These are phyloP conservation scores for Macrostomum lignano DNA, from an alignment of 1,140 invertebrate species.

Conservation along the genomic window DNA sequence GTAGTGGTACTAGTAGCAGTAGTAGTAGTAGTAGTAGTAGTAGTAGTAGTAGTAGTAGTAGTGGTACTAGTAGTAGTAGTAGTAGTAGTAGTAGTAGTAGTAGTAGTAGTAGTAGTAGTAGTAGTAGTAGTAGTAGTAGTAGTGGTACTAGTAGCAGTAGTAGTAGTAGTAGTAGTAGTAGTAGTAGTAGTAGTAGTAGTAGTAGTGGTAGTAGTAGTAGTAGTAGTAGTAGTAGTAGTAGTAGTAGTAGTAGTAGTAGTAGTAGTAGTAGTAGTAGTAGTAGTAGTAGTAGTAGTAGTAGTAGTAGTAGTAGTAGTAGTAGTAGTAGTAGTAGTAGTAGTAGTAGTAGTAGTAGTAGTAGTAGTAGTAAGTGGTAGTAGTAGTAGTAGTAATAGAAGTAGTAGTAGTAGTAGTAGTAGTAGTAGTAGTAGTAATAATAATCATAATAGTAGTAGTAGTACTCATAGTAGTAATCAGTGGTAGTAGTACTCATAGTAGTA, in stretches of 20 bases:
- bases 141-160: conserved; percentile 9
- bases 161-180: conserved; percentile 9
- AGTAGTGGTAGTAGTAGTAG: conserved; percentile 9
- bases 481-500: no score
- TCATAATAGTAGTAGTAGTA: no score
- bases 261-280: conserved; percentile 10
- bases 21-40: no score
- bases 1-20: no score
- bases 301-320: conserved; percentile 9
- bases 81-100: conserved; percentile 8
- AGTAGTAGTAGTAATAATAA: conserved; percentile 8
- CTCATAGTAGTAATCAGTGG: no score
- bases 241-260: conserved; percentile 9
- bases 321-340: conserved; percentile 8
- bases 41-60: no score
- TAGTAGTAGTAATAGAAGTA: conserved; percentile 8
- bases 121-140: conserved; percentile 8
- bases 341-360: conserved; percentile 9
- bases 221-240: conserved; percentile 9
- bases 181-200: conserved; percentile 9
- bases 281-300: conserved; percentile 9
- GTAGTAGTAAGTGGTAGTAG: no score
- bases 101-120: conserved; percentile 8
- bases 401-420: conserved; percentile 8
- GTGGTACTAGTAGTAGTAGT: no score